Percentiles rank a stretch among this genome's conserved stretches.
Evolutionary conservation across 1,140 invertebrate genomes (phyloP).

Genomic region (Chironomus striatipennis): DNA sequence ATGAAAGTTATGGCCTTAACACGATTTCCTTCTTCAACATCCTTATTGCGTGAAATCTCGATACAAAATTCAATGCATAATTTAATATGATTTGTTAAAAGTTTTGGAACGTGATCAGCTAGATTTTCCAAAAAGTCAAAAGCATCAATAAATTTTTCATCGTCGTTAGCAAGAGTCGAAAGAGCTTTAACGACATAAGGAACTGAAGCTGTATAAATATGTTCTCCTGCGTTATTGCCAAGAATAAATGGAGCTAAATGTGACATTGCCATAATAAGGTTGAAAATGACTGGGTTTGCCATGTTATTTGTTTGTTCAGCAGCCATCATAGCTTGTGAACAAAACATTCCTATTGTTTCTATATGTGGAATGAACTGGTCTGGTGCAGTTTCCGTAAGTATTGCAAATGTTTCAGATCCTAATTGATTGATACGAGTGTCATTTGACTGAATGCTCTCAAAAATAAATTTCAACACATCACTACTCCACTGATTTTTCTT

Average conservation of each 20-base stretch:
- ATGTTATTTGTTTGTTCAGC: constrained; percentile 32
- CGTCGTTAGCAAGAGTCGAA: constrained; percentile 49
- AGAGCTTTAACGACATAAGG: constrained; percentile 53
- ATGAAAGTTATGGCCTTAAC: constrained; percentile 60
- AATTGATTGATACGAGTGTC: constrained; percentile 36
- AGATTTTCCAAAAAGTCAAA: constrained; percentile 67
- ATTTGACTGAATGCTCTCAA: constrained; percentile 30
- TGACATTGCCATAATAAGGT: constrained; percentile 33
- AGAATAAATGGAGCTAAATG: constrained; percentile 35
- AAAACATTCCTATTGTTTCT: constrained; percentile 34
- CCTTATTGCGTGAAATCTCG: constrained; percentile 47
- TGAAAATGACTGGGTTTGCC: constrained; percentile 32
- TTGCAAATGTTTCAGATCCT: constrained; percentile 36
- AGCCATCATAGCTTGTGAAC: constrained; percentile 28
- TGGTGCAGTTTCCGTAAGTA: constrained; percentile 34
- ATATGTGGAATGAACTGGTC: constrained; percentile 38
- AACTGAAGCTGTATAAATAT: constrained; percentile 53
- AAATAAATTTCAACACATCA: constrained; percentile 59
- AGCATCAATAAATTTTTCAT: constrained; percentile 48
- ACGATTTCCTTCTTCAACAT: constrained; percentile 49
- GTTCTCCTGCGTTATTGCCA: constrained; percentile 33
- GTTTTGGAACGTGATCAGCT: constrained; percentile 53
- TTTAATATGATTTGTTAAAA: constrained; percentile 57
- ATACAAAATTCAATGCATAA: constrained; percentile 57
- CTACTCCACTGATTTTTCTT: constrained; percentile 51